Evolutionary conservation across 2,888 invertebrate species (phyloP).

Genomic region (Acanthoscelides obtectus): DNA sequence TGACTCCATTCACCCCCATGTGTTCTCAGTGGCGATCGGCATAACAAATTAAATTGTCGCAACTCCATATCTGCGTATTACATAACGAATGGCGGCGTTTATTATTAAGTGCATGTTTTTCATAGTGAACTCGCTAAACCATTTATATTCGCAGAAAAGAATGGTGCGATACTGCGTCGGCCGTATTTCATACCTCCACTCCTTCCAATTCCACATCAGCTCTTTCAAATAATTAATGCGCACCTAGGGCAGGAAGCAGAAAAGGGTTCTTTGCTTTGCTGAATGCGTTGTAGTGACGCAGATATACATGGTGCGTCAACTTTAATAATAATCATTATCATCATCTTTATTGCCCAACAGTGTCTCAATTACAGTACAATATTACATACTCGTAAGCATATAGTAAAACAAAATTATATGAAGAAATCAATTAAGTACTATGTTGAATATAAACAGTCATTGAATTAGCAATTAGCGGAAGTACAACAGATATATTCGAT

Average conservation of each 20-base stretch:
- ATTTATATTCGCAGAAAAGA: conserved; percentile 9
- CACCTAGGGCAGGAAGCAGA: conserved; percentile 1
- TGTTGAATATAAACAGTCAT: too few relatives aligned
- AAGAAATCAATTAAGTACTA: too few relatives aligned
- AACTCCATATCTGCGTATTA: conserved; percentile 1
- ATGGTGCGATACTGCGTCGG: conserved; percentile 4
- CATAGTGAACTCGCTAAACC: conserved; percentile 2
- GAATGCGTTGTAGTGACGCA: background rate
- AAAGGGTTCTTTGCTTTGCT: conserved; percentile 5
- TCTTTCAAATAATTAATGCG: conserved; percentile 9
- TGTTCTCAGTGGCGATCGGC: background rate
- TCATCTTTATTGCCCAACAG: too few relatives aligned
- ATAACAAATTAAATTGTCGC: conserved; percentile 3
- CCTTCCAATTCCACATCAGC: conserved; percentile 4
- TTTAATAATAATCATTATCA: too few relatives aligned
- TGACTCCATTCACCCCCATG: background rate
- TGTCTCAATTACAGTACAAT: too few relatives aligned
- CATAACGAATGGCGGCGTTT: background rate
- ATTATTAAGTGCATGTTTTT: conserved; percentile 10
- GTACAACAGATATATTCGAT: too few relatives aligned
- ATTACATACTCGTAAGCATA: too few relatives aligned
- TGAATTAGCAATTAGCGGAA: too few relatives aligned
- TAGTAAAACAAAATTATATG: too few relatives aligned
- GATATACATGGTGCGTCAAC: too few relatives aligned
- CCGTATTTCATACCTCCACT: conserved; percentile 6